phyloP scores from a whole-genome alignment of 2,888 invertebrate genomes.

The Drosophila prolongata region DNA sequence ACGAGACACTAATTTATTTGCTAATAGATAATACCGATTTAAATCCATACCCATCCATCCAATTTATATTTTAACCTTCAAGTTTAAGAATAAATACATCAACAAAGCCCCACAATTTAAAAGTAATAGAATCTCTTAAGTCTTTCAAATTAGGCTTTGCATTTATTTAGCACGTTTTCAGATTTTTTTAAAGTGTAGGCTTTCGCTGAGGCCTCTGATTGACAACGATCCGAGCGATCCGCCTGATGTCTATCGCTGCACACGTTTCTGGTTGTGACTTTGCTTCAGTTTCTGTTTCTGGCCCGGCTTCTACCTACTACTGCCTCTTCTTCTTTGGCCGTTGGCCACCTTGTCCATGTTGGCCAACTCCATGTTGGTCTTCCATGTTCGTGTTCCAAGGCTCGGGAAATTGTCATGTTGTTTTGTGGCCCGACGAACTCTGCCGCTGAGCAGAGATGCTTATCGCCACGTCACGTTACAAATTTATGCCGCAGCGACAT shows the following conservation, averaged over 20 bases:
- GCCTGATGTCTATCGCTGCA: constrained; percentile 63
- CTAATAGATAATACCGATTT: too few relatives aligned
- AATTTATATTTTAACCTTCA: too few relatives aligned
- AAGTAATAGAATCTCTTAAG: too few relatives aligned
- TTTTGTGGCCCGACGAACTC: constrained; percentile 35
- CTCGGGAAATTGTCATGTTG: constrained; percentile 76
- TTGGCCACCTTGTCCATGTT: constrained; percentile 30
- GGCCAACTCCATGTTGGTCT: constrained; percentile 50
- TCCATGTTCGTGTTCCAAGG: constrained; percentile 67
- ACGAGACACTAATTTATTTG: too few relatives aligned
- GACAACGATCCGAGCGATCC: constrained; percentile 60
- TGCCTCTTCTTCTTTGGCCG: constrained; percentile 24
- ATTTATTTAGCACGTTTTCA: too few relatives aligned
- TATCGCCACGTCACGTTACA: constrained; percentile 72
- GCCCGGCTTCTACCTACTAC: constrained; percentile 6
- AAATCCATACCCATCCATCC: too few relatives aligned
- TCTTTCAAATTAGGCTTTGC: too few relatives aligned
- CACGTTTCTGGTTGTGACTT: constrained; percentile 59
- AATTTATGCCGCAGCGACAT: constrained; percentile 72
- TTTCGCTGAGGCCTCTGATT: constrained; percentile 59
- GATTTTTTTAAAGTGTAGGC: constrained; percentile 15
- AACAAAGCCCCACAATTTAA: too few relatives aligned
- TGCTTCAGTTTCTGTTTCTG: constrained; percentile 18
- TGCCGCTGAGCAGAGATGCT: constrained; percentile 53
- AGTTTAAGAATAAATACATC: too few relatives aligned